These are phyloP conservation scores for Callyntrura sp. DNA, from an alignment of 2,888 invertebrate genomes.

Conservation along the genomic window DNA sequence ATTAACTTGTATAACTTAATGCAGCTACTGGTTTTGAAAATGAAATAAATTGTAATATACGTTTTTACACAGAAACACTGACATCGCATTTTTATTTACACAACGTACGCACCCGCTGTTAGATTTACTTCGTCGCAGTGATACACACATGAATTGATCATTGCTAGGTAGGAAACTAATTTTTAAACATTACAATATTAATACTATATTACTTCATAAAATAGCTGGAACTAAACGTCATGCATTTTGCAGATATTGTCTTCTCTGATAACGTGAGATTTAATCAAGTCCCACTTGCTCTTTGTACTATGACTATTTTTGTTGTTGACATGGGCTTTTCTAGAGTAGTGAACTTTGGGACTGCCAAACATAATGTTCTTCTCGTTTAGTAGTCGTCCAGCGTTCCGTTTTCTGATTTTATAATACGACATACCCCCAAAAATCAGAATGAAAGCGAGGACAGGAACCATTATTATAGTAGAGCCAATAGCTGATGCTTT, in stretches of 20 bases:
- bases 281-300: conserved; percentile 56
- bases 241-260: conserved; percentile 42
- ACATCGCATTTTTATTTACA: no score
- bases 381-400: conserved; percentile 52
- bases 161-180: no score
- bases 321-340: conserved; percentile 11
- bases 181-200: no score
- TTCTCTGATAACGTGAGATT: conserved; percentile 52
- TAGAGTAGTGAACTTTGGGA: conserved; percentile 57
- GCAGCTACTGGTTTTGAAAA: no score
- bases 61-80: no score
- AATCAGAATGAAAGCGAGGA: not conserved
- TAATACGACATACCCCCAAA: conserved; percentile 35
- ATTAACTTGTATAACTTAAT: no score
- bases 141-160: no score
- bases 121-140: no score
- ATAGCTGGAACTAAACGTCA: conserved; percentile 46
- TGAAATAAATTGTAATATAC: no score
- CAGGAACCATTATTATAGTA: conserved; percentile 55
- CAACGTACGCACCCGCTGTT: no score
- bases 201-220: no score
- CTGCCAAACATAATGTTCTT: conserved; percentile 47
- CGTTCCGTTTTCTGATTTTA: conserved; percentile 25
- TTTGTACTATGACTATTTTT: conserved; percentile 53
- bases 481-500: conserved; percentile 28